Evolutionary conservation across 2,888 invertebrate species (phyloP).

Genomic region (Drosophila testacea): DNA sequence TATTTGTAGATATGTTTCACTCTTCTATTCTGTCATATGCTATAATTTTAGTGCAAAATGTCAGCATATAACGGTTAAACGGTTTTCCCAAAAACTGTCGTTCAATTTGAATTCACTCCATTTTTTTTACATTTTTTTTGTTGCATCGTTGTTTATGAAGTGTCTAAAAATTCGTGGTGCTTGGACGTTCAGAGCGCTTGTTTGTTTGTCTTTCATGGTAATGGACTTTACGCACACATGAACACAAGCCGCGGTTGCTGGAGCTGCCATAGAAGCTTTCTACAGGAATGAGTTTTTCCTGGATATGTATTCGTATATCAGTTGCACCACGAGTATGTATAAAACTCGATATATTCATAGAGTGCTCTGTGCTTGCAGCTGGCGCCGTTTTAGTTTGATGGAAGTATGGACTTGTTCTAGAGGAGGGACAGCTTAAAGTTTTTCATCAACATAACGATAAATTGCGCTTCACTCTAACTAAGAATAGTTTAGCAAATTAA

Average conservation of each 20-base stretch:
- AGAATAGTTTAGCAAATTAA: conserved; percentile 2
- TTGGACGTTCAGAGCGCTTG: conserved; percentile 37
- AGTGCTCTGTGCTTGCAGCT: conserved; percentile 54
- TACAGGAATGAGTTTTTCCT: conserved; percentile 25
- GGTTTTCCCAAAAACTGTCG: conserved; percentile 38
- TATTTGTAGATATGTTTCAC: conserved; percentile 12
- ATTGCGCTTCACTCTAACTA: conserved; percentile 7
- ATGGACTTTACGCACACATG: conserved; percentile 72
- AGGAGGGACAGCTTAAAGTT: conserved; percentile 36
- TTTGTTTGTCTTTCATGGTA: conserved; percentile 78
- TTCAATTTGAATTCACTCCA: conserved; percentile 39
- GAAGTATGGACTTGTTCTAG: conserved; percentile 2
- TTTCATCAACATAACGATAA: conserved; percentile 45
- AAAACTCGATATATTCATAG: conserved; percentile 47
- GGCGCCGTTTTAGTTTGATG: conserved; percentile 45
- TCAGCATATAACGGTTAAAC: conserved; percentile 23
- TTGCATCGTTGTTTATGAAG: conserved; percentile 64
- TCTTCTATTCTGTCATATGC: conserved; percentile 14
- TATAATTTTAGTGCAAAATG: conserved; percentile 24
- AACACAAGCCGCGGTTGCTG: conserved; percentile 45
- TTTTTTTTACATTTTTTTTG: conserved; percentile 7
- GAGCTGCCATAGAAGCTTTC: conserved; percentile 22
- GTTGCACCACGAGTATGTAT: conserved; percentile 18
- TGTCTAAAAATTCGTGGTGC: conserved; percentile 62
- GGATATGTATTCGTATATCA: conserved; percentile 16